Evolutionary conservation across 1,140 invertebrate species (phyloP).

Genomic region (Brachionus angularis): DNA sequence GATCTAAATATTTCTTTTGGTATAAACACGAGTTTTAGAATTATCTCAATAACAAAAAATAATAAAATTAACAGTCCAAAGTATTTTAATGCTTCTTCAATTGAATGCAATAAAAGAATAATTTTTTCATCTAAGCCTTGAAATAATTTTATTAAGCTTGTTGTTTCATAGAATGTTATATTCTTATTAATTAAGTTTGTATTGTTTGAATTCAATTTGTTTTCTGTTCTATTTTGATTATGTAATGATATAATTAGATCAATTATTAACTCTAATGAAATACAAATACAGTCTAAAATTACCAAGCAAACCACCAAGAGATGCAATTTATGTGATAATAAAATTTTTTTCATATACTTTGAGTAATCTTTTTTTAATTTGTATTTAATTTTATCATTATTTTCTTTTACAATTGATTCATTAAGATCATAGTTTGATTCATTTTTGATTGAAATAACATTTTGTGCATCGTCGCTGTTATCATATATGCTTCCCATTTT

Average conservation of each 20-base stretch:
- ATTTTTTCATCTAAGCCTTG: not conserved
- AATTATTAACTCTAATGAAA: not conserved
- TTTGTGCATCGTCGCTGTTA: too few relatives aligned
- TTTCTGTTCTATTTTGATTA: not conserved
- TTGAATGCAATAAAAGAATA: not conserved
- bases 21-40: slow-evolving; percentile 12
- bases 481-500: too few relatives aligned
- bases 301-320: not conserved
- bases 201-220: not conserved
- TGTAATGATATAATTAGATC: not conserved
- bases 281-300: slow-evolving; percentile 15
- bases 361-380: too few relatives aligned
- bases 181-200: too few relatives aligned
- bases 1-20: not conserved
- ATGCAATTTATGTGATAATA: slow-evolving; percentile 9
- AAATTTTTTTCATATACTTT: not conserved
- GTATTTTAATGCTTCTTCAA: not conserved
- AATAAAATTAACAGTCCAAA: not conserved
- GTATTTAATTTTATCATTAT: too few relatives aligned
- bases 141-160: not conserved
- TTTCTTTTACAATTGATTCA: too few relatives aligned
- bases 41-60: slow-evolving; percentile 26
- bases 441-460: too few relatives aligned
- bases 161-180: too few relatives aligned
- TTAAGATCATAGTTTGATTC: too few relatives aligned